Evolutionary conservation across 2,888 invertebrate species (phyloP).

Genomic region (Chaetogeoica ovagalla): DNA sequence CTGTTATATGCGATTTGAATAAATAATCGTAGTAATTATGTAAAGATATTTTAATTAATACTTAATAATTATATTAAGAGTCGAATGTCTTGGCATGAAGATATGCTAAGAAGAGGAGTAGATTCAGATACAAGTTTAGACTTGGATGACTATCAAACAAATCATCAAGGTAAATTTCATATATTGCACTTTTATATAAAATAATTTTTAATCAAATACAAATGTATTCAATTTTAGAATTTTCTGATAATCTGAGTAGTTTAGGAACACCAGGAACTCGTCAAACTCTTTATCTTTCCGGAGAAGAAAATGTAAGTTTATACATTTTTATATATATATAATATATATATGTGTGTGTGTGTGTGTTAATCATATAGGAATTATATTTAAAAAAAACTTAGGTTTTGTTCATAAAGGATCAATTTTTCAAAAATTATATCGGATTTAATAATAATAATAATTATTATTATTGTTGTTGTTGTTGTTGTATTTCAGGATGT

Average conservation of each 20-base stretch:
- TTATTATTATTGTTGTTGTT: no score
- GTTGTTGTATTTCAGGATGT: conserved; percentile 21
- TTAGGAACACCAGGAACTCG: conserved; percentile 81
- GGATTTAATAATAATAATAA: no score
- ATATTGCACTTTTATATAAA: not conserved
- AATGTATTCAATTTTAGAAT: conserved; percentile 18
- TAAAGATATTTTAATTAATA: not conserved
- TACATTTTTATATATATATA: not conserved
- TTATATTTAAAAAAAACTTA: no score
- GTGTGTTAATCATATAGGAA: no score
- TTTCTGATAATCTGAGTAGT: conserved; percentile 59
- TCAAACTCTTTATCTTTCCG: conserved; percentile 73
- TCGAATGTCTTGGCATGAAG: conserved; percentile 74
- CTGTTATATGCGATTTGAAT: no score
- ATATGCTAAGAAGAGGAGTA: conserved; percentile 68
- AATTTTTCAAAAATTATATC: no score
- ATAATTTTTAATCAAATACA: not conserved
- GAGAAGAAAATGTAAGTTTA: conserved; percentile 57
- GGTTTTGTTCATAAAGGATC: no score
- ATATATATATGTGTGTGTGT: no score
- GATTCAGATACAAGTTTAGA: conserved; percentile 76
- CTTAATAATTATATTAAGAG: conserved; percentile 62
- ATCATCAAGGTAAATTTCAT: conserved; percentile 55
- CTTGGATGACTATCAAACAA: conserved; percentile 63
- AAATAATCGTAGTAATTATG: not conserved